Evolutionary conservation across 2,113 vertebrate genomes (phyloP).

Genomic region (Centropus bengalensis): DNA sequence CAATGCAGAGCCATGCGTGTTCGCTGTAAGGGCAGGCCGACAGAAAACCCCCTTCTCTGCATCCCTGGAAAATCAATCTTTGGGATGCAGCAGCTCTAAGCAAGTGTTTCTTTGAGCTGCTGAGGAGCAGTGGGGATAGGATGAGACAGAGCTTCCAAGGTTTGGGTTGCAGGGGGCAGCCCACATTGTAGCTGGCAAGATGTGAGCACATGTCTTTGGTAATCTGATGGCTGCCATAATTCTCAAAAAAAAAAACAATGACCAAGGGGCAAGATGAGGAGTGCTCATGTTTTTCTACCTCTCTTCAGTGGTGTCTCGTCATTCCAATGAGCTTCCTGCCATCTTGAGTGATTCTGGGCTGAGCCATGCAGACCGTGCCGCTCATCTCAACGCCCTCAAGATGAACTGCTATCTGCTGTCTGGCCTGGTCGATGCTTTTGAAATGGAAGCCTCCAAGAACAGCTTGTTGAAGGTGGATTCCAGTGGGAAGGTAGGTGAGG

Average conservation of each 20-base stretch:
- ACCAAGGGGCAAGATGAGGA: neutral
- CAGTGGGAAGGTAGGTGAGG: constrained; percentile 69
- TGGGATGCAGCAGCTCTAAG: constrained; percentile 5
- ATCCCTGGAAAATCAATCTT: neutral
- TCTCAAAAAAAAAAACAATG: neutral
- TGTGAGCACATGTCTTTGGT: constrained; percentile 85
- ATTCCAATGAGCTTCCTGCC: constrained; percentile 83
- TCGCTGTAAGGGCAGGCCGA: constrained; percentile 84
- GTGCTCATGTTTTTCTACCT: neutral
- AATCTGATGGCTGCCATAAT: constrained; percentile 82
- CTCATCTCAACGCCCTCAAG: constrained; percentile 90
- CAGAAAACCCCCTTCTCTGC: constrained; percentile 32
- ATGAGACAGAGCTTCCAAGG: neutral
- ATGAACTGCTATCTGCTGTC: constrained; percentile 93
- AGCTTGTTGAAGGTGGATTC: constrained; percentile 77
- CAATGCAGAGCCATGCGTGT: constrained; percentile 67
- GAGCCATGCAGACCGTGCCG: constrained; percentile 75
- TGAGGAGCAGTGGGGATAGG: constrained; percentile 38
- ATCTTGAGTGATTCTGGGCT: constrained; percentile 76
- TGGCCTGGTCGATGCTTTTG: constrained; percentile 86
- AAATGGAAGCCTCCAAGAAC: constrained; percentile 80
- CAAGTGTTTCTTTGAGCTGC: constrained; percentile 19
- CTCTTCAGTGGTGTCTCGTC: constrained; percentile 81
- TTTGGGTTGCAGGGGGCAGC: constrained; percentile 38
- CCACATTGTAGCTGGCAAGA: constrained; percentile 51